phyloP scores from a whole-genome alignment of 1,140 invertebrate species.

The Caenorhabditis elegans region DNA sequence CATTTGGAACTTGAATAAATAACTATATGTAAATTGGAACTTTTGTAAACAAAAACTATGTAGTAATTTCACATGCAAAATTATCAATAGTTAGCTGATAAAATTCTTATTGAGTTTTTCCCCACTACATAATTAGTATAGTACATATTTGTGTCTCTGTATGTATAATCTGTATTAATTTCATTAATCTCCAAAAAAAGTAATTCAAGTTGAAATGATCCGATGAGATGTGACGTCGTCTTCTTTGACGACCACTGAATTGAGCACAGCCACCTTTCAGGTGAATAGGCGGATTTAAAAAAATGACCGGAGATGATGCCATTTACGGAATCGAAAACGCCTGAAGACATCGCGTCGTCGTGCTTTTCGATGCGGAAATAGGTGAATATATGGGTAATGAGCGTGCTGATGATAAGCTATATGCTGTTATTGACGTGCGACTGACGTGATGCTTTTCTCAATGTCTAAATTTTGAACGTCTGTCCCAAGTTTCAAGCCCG shows the following conservation, averaged over 20 bases:
- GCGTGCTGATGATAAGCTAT: slow-evolving; percentile 16
- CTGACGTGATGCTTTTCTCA: not conserved
- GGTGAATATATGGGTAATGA: slow-evolving; percentile 29
- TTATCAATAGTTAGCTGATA: too few species aligned
- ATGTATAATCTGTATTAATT: too few species aligned
- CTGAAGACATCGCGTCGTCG: not conserved
- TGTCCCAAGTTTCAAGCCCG: too few species aligned
- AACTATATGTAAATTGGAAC: too few species aligned
- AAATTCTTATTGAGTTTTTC: too few species aligned
- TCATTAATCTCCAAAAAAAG: not conserved
- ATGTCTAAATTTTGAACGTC: not conserved
- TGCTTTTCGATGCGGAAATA: slow-evolving; percentile 24
- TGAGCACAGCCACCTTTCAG: not conserved
- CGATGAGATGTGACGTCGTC: not conserved
- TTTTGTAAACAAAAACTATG: too few species aligned
- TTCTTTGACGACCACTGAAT: not conserved
- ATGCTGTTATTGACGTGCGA: not conserved
- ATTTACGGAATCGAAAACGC: not conserved
- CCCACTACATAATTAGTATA: too few species aligned
- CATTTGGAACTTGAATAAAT: too few species aligned
- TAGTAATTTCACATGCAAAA: too few species aligned
- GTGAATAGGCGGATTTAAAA: slow-evolving; percentile 25
- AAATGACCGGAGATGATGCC: slow-evolving; percentile 26
- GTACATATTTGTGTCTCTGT: too few species aligned
- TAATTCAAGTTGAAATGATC: not conserved